These are phyloP conservation scores for Lophius piscatorius DNA, from an alignment of 2,113 vertebrate genomes.

Conservation along the genomic window DNA sequence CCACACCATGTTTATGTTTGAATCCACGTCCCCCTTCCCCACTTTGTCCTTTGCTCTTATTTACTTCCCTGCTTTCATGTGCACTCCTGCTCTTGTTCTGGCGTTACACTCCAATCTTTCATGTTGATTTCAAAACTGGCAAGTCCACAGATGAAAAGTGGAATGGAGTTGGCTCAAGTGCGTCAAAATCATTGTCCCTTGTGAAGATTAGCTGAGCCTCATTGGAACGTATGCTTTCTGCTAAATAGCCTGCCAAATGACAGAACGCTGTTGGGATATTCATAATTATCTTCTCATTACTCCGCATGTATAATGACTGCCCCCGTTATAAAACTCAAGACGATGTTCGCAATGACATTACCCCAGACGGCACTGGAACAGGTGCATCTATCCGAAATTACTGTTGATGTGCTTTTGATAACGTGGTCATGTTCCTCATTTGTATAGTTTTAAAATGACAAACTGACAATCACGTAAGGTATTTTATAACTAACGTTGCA, in stretches of 20 bases:
- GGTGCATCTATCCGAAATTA: conserved; percentile 61
- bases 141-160: conserved; percentile 67
- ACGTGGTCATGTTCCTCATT: conserved; percentile 33
- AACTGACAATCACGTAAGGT: conserved; percentile 2
- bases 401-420: conserved; percentile 54
- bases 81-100: conserved; percentile 41
- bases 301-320: conserved; percentile 76
- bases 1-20: conserved; percentile 40
- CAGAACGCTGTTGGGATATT: conserved; percentile 74
- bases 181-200: conserved; percentile 73
- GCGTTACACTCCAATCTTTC: conserved; percentile 53
- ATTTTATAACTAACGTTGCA: conserved; percentile 8
- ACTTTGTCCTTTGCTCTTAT: conserved; percentile 10
- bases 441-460: conserved; percentile 27
- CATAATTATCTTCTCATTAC: conserved; percentile 80
- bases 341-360: conserved; percentile 68
- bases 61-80: conserved; percentile 48
- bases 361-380: conserved; percentile 50
- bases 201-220: conserved; percentile 78
- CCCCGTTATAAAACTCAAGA: conserved; percentile 75
- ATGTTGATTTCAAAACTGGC: conserved; percentile 71
- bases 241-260: conserved; percentile 80
- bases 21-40: conserved; percentile 8
- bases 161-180: conserved; percentile 57
- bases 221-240: conserved; percentile 78